These are phyloP conservation scores for Diloba caeruleocephala DNA, from an alignment of 2,888 invertebrate species.

Conservation along the genomic window DNA sequence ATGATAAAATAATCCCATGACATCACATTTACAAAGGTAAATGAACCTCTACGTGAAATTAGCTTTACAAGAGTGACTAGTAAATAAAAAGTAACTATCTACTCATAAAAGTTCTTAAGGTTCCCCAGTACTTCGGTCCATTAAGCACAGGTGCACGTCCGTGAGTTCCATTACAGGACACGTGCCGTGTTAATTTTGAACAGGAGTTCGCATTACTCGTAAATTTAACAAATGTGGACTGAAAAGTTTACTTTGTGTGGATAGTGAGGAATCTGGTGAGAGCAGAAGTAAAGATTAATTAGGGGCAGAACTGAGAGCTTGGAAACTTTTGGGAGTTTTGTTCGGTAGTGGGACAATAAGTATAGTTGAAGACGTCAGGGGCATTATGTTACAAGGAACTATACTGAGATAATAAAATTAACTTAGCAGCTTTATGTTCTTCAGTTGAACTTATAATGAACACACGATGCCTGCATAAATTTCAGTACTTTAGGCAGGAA, in stretches of 20 bases:
- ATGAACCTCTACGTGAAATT: background rate
- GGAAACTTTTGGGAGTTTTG: too few relatives aligned
- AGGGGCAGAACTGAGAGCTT: too few relatives aligned
- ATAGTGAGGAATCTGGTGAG: constrained; percentile 9
- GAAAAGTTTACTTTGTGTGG: background rate
- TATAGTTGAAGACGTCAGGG: too few relatives aligned
- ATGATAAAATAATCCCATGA: too few relatives aligned
- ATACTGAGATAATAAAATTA: too few relatives aligned
- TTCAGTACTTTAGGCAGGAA: too few relatives aligned
- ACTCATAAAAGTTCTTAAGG: constrained; percentile 41
- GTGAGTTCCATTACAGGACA: constrained; percentile 39
- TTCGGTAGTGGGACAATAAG: too few relatives aligned
- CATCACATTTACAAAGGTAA: background rate
- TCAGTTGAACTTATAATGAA: too few relatives aligned
- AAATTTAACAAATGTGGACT: constrained; percentile 16
- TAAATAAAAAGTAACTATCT: constrained; percentile 21
- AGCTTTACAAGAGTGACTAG: constrained; percentile 11
- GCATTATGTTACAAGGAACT: too few relatives aligned
- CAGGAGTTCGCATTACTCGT: constrained; percentile 18
- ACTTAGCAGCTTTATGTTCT: too few relatives aligned
- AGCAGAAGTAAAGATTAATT: too few relatives aligned
- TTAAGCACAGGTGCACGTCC: constrained; percentile 53
- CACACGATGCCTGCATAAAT: too few relatives aligned
- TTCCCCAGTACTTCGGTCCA: constrained; percentile 35
- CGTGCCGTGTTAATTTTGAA: constrained; percentile 37